These are phyloP conservation scores for Pyrocoelia pectoralis DNA, from an alignment of 2,888 invertebrate species.

Conservation along the genomic window DNA sequence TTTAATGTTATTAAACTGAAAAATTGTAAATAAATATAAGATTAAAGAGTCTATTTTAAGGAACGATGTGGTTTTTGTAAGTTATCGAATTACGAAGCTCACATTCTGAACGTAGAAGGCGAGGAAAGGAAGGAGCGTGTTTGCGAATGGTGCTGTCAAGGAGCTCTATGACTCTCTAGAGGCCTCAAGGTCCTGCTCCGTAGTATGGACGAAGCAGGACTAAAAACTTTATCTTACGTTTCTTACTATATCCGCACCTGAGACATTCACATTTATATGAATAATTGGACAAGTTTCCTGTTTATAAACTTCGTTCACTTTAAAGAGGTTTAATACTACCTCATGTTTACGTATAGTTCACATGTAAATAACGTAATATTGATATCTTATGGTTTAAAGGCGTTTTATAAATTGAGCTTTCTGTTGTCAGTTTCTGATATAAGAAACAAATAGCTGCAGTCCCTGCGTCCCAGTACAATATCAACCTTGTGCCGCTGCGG, in stretches of 20 bases:
- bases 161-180: slow-evolving; percentile 55
- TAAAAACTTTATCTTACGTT: slow-evolving; percentile 50
- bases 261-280: slow-evolving; percentile 52
- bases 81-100: slow-evolving; percentile 24
- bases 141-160: slow-evolving; percentile 58
- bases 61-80: not conserved
- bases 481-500: slow-evolving; percentile 44
- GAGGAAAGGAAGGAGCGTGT: slow-evolving; percentile 54
- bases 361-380: slow-evolving; percentile 22
- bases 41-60: too few species aligned
- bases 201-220: slow-evolving; percentile 45
- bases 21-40: too few species aligned
- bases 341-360: not conserved
- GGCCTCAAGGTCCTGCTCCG: slow-evolving; percentile 48
- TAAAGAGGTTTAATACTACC: slow-evolving; percentile 20
- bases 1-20: too few species aligned
- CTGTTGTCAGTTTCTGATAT: slow-evolving; percentile 47
- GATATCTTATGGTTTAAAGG: slow-evolving; percentile 15
- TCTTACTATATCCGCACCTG: slow-evolving; percentile 54
- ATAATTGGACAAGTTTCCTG: slow-evolving; percentile 50
- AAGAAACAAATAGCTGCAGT: slow-evolving; percentile 55
- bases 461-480: slow-evolving; percentile 59
- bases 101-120: slow-evolving; percentile 50
- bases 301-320: slow-evolving; percentile 28
- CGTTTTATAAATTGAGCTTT: slow-evolving; percentile 38